These are phyloP conservation scores for Microhierax caerulescens DNA, from an alignment of 2,797 vertebrate species.

Conservation along the genomic window DNA sequence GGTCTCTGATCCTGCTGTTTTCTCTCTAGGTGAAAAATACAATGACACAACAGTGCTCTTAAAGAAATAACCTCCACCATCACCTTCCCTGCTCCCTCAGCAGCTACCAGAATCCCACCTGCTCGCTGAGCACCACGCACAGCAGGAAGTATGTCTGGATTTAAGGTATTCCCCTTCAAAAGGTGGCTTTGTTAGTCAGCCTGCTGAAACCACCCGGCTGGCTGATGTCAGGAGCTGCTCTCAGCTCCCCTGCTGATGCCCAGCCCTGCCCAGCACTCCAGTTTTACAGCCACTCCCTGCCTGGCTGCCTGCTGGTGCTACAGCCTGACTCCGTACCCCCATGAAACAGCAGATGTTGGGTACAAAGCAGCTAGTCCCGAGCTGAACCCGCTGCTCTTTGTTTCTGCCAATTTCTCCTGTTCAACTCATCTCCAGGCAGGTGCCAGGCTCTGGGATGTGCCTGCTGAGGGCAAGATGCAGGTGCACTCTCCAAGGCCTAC, in stretches of 20 bases:
- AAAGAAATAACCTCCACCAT: neutral
- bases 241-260: neutral
- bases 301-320: neutral
- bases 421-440: neutral
- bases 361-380: neutral
- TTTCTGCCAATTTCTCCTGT: neutral
- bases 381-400: neutral
- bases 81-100: neutral
- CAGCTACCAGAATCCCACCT: neutral
- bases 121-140: accelerated
- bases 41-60: neutral
- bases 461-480: neutral
- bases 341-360: neutral
- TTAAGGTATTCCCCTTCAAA: neutral
- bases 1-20: neutral
- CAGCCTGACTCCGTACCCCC: neutral
- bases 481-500: neutral
- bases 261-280: neutral
- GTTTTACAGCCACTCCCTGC: constrained; percentile 22
- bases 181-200: neutral
- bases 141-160: neutral
- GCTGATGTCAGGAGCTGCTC: constrained; percentile 4
- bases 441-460: neutral
- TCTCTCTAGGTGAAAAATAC: neutral
- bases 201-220: neutral